phyloP scores from a whole-genome alignment of 2,113 vertebrate species.

The Lates calcarifer region DNA sequence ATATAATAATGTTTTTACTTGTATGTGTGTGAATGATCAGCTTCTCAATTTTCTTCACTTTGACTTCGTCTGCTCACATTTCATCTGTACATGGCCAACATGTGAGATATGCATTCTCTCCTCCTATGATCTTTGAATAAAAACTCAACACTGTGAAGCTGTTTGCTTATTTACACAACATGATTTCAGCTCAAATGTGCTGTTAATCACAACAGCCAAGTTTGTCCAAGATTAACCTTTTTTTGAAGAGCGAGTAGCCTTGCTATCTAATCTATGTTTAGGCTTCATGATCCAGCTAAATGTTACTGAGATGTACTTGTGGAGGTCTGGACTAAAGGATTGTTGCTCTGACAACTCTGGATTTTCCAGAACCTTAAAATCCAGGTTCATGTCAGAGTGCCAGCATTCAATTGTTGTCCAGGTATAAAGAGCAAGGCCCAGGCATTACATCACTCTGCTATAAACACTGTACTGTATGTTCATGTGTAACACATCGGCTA shows the following conservation, averaged over 20 bases:
- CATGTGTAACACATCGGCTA: background rate
- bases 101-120: constrained; percentile 54
- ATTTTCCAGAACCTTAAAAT: background rate
- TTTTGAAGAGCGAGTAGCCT: too few relatives aligned
- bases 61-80: constrained; percentile 10
- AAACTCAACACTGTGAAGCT: constrained; percentile 36
- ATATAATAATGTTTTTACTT: constrained; percentile 9
- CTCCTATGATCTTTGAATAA: constrained; percentile 71
- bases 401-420: background rate
- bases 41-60: background rate
- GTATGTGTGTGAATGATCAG: constrained; percentile 18
- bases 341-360: background rate
- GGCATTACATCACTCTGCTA: background rate
- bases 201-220: too few relatives aligned
- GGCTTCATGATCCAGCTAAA: background rate
- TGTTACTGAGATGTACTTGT: background rate
- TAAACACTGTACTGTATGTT: background rate
- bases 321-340: background rate
- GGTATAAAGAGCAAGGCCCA: background rate
- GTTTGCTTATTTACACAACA: background rate
- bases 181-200: background rate
- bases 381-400: background rate
- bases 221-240: too few relatives aligned
- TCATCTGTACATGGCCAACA: constrained; percentile 57
- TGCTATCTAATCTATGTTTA: too few relatives aligned